Evolutionary conservation across 2,888 invertebrate genomes (phyloP), one percentile per base, ranked within the genome.

Genomic region (Orthonychiurus folsomi): DNA sequence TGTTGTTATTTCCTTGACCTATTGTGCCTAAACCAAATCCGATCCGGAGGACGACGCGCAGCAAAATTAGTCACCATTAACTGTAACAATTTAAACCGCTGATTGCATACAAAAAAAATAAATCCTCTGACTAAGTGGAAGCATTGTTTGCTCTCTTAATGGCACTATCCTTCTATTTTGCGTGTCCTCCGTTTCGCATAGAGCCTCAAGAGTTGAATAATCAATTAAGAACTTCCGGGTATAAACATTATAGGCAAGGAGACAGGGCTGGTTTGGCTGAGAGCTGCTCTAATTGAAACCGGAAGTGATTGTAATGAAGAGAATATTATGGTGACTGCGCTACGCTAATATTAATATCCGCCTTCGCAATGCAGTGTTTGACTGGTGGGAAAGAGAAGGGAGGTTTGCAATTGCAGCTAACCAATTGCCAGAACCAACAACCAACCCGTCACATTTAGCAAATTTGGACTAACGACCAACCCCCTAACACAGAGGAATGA

Each of bases 181-280:
- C 15, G 37, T 37, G 37, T 37, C 37, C 37, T 37, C 15, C 15
- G 37, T 37, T n/a, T n/a, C n/a, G n/a, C n/a, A n/a, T n/a, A n/a
- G 37, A 15, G 37, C 37, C 37, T 37, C 37, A 37, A 37, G 37
- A 37, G 21, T 52, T 52, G 24, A 66, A 68, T 68, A 68, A 68
- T 68, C 68, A 68, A 69, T 69, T 66, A 63, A 62, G 61, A 61
- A 65, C 68, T 69, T 69, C 68, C 68, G 66, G 66, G 66, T 66
- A 60, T 59, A 61, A 37, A 5, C 52, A 21, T 5, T n/a, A 52
- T 52, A 12, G 52, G 9, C 15, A 37, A 9, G 5, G 37, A n/a
- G n/a, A n/a, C 37, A 9, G 15, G 37, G 9, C 15, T 37, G 37
- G 9, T 15, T 37, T 5, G 15, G 37, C 37, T 37, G 37, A 37